These are phyloP conservation scores for Camelus dromedarius DNA, from an alignment of 2,113 vertebrate species.

Conservation along the genomic window DNA sequence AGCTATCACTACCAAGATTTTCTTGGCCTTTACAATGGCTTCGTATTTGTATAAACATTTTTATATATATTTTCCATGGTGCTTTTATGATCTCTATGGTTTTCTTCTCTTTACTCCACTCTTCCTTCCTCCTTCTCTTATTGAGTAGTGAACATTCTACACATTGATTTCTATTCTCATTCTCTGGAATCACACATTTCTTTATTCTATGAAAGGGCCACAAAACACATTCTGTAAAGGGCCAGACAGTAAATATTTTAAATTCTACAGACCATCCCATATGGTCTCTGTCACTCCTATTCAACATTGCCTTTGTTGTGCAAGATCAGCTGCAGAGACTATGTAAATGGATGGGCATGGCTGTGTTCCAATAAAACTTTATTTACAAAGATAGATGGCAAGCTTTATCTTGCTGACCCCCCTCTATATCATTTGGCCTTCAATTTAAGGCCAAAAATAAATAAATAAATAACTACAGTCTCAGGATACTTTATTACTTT, in stretches of 20 bases:
- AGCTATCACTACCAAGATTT: neutral
- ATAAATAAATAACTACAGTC: neutral
- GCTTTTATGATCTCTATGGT: neutral
- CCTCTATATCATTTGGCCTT: neutral
- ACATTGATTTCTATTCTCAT: neutral
- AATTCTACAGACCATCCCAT: neutral
- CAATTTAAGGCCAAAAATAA: neutral
- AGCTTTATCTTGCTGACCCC: neutral
- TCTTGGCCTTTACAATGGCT: neutral
- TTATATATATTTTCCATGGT: neutral
- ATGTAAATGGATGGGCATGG: neutral
- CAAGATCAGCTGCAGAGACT: neutral
- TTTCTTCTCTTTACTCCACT: neutral
- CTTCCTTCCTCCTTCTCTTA: neutral
- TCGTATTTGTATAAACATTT: neutral
- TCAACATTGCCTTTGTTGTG: neutral
- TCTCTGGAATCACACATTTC: neutral
- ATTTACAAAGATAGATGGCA: neutral
- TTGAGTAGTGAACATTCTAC: neutral
- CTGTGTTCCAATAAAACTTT: neutral
- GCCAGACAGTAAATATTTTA: neutral
- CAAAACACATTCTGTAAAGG: neutral
- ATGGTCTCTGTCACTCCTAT: neutral
- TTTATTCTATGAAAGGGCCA: neutral
- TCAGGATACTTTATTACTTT: neutral